Evolutionary conservation across 2,888 invertebrate species (phyloP).

Genomic region (Ptychoptera albimana): DNA sequence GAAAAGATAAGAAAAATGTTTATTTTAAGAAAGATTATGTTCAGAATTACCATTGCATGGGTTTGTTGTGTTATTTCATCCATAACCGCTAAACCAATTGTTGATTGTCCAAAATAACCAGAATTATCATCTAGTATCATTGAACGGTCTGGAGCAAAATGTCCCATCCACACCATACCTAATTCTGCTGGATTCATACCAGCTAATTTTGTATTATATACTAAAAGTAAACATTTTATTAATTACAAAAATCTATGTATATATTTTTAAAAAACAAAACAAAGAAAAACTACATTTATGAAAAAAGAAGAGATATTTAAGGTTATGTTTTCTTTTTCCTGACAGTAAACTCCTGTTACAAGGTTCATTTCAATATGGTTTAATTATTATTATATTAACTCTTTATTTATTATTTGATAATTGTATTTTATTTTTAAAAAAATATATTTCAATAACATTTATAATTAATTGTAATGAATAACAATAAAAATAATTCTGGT

Average conservation of each 20-base stretch:
- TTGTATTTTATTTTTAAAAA: too few relatives aligned
- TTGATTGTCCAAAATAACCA: slow-evolving; percentile 31
- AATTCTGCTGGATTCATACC: slow-evolving; percentile 31
- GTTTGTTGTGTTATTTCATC: slow-evolving; percentile 34
- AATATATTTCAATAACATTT: too few relatives aligned
- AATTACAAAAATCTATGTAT: background rate
- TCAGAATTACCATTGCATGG: slow-evolving; percentile 32
- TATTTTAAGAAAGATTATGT: slow-evolving; percentile 9
- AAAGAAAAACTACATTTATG: too few relatives aligned
- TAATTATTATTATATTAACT: too few relatives aligned
- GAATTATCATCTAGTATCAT: slow-evolving; percentile 27
- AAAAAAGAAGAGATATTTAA: too few relatives aligned
- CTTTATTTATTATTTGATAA: too few relatives aligned
- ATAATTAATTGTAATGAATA: too few relatives aligned
- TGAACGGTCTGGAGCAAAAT: slow-evolving; percentile 26
- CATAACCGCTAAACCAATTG: slow-evolving; percentile 35
- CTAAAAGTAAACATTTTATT: background rate
- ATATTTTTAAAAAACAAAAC: too few relatives aligned
- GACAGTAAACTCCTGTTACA: too few relatives aligned
- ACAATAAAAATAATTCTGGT: too few relatives aligned
- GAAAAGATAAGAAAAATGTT: slow-evolving; percentile 15
- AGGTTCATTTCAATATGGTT: too few relatives aligned
- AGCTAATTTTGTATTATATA: slow-evolving; percentile 2
- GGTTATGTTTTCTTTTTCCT: too few relatives aligned
- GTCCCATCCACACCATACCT: slow-evolving; percentile 54